Conservation (phyloP, 2,797 vertebrate species). For the Oreortyx pictus region DNA sequence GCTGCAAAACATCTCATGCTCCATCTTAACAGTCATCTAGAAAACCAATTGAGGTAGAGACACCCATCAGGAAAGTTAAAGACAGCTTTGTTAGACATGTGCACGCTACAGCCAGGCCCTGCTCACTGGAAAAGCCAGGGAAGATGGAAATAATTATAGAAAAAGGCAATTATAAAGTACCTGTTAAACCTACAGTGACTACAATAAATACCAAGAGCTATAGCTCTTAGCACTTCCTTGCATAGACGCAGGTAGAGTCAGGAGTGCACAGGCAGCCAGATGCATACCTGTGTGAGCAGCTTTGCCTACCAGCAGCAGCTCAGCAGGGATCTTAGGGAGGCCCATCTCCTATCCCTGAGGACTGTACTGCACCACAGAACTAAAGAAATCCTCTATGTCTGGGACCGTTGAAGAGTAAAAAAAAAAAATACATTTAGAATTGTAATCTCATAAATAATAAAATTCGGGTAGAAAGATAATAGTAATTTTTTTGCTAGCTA, state of each 20-base stretch:
- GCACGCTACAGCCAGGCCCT: not conserved
- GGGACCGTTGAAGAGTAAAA: not conserved
- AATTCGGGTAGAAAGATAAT: not conserved
- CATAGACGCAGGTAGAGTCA: not conserved
- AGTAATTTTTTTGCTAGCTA: not conserved
- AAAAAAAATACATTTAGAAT: not conserved
- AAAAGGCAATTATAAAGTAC: not conserved
- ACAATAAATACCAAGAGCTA: not conserved
- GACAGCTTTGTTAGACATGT: slow-evolving; percentile 16
- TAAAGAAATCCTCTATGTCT: not conserved
- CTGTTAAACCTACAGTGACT: not conserved
- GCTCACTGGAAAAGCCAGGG: not conserved
- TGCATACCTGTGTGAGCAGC: accelerated
- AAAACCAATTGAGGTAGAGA: slow-evolving; percentile 36
- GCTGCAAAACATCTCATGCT: not conserved
- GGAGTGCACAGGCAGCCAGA: not conserved
- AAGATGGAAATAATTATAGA: not conserved
- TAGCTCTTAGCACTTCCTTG: not conserved
- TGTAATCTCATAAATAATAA: not conserved
- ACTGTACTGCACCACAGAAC: not conserved
- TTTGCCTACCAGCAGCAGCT: not conserved
- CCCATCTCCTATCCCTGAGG: not conserved
- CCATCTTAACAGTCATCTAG: not conserved
- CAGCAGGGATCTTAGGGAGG: not conserved
- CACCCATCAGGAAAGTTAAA: slow-evolving; percentile 47